Evolutionary conservation across 2,888 invertebrate genomes (phyloP).

Genomic region (Meta bourneti): DNA sequence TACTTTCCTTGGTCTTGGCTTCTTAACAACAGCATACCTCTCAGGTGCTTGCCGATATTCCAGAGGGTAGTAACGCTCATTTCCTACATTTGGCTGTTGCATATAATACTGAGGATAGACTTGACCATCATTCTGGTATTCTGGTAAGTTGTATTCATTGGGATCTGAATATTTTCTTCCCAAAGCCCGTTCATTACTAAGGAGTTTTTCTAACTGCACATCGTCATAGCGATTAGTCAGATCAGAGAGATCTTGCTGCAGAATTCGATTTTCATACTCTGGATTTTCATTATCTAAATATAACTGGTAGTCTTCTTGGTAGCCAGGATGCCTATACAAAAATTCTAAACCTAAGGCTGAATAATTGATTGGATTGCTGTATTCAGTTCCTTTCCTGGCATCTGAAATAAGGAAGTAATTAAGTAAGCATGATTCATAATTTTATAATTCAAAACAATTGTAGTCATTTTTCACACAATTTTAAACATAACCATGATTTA

Average conservation of each 20-base stretch:
- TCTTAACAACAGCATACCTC: conserved; percentile 51
- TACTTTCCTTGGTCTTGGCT: conserved; percentile 47
- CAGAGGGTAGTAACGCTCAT: conserved; percentile 55
- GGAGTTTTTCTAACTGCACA: conserved; percentile 64
- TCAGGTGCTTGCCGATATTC: conserved; percentile 60
- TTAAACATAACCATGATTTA: not conserved
- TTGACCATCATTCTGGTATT: conserved; percentile 59
- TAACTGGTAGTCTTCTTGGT: conserved; percentile 69
- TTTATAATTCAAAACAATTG: not conserved
- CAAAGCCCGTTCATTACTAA: conserved; percentile 43
- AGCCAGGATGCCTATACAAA: conserved; percentile 81
- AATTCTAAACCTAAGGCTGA: conserved; percentile 82
- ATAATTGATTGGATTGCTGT: conserved; percentile 82
- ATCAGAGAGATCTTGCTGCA: conserved; percentile 69
- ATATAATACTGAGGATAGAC: conserved; percentile 69
- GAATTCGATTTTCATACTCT: conserved; percentile 64
- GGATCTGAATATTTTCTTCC: conserved; percentile 65
- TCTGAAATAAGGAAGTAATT: conserved; percentile 42
- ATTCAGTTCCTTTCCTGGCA: conserved; percentile 80
- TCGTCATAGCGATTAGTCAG: conserved; percentile 63
- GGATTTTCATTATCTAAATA: conserved; percentile 69
- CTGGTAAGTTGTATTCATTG: conserved; percentile 58
- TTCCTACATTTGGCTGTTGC: conserved; percentile 53
- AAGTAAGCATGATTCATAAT: not conserved
- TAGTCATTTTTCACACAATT: not conserved